phyloP scores from a whole-genome alignment of 37 sponge, comb jelly and placozoan species.

The Crambe crambe region DNA sequence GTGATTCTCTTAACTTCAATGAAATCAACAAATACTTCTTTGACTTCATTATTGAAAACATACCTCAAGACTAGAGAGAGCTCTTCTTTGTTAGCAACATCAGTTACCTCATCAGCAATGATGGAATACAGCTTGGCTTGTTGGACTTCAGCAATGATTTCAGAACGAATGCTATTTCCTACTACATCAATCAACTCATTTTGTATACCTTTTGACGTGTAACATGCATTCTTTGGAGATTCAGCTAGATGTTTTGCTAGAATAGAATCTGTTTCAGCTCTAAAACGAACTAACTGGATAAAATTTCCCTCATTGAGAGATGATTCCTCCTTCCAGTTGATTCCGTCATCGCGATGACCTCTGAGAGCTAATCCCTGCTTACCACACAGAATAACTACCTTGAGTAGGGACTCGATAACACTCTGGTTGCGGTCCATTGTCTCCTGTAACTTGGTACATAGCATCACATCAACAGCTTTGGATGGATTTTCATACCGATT shows the following conservation, averaged over 20 bases:
- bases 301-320: conserved; percentile 62
- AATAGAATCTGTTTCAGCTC: conserved; percentile 68
- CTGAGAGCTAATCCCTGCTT: too few species aligned
- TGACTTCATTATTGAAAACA: too few species aligned
- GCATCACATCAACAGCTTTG: conserved; percentile 8
- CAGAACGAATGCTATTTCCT: conserved; percentile 19
- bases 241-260: conserved; percentile 30
- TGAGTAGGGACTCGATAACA: conserved; percentile 59
- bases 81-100: too few species aligned
- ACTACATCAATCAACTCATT: conserved; percentile 60
- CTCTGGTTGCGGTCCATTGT: conserved; percentile 42
- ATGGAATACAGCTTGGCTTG: too few species aligned
- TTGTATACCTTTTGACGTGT: conserved; percentile 76
- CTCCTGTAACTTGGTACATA: conserved; percentile 2
- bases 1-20: too few species aligned
- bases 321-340: conserved; percentile 17
- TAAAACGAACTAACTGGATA: conserved; percentile 59
- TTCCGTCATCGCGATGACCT: conserved; percentile 64
- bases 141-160: conserved; percentile 35
- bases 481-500: too few species aligned
- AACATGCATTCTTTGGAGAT: conserved; percentile 61
- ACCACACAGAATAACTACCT: conserved; percentile 62
- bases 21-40: too few species aligned
- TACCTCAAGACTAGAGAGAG: too few species aligned
- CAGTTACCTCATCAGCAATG: too few species aligned